phyloP scores from a whole-genome alignment of 2,797 vertebrate species.

The Semaprochilodus insignis region DNA sequence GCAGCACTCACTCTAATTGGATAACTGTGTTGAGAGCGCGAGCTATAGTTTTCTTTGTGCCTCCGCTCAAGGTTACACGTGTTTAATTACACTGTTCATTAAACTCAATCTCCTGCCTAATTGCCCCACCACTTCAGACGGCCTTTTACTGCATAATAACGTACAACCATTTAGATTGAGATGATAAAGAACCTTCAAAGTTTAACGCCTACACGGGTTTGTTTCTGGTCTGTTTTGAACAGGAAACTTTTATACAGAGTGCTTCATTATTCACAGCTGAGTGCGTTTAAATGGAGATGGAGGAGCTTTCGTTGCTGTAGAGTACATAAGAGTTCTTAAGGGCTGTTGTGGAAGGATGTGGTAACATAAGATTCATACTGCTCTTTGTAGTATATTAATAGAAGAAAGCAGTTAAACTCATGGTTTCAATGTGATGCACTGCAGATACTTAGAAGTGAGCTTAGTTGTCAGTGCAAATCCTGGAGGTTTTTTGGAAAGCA shows the following conservation, averaged over 20 bases:
- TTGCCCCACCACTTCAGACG: constrained; percentile 24
- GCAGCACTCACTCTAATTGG: constrained; percentile 16
- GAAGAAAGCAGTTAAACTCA: neutral
- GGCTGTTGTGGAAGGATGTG: constrained; percentile 25
- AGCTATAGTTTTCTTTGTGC: constrained; percentile 26
- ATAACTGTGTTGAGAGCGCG: constrained; percentile 22
- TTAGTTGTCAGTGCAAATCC: neutral
- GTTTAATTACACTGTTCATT: constrained; percentile 55
- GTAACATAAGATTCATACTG: neutral
- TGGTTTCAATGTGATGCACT: too few relatives aligned
- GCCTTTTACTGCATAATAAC: constrained; percentile 41
- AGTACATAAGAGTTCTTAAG: neutral
- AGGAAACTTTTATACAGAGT: constrained; percentile 15
- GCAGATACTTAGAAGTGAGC: neutral
- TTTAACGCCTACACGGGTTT: neutral
- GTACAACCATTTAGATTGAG: constrained; percentile 23
- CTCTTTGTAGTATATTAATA: neutral
- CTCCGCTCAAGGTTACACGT: constrained; percentile 50
- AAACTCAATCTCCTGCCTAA: constrained; percentile 48
- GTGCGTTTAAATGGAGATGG: constrained; percentile 2
- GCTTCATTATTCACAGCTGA: neutral
- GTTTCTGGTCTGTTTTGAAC: neutral
- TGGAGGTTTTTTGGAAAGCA: neutral
- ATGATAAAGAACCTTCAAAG: constrained; percentile 21
- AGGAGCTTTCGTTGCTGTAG: neutral